phyloP scores from a whole-genome alignment of 1,140 invertebrate species.

The Agrilus planipennis region DNA sequence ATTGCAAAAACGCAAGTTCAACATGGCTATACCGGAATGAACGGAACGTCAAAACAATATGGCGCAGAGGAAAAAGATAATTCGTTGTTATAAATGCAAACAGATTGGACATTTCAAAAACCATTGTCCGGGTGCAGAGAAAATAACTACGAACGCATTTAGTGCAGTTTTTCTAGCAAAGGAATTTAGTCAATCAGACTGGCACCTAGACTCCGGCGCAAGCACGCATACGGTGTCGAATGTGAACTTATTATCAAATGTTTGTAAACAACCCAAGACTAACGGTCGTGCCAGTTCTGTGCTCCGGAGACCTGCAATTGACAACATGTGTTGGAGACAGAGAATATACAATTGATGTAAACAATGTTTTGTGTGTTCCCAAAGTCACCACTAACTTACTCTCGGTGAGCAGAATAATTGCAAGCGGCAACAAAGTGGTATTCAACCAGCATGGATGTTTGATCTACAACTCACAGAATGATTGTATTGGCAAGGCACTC shows the following conservation, averaged over 20 bases:
- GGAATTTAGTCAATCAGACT: neutral
- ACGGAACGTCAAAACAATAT: too few species aligned
- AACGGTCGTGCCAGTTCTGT: neutral
- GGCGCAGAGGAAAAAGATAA: constrained; percentile 1
- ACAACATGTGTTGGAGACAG: neutral
- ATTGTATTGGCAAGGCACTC: neutral
- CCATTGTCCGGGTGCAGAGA: neutral
- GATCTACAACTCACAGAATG: neutral
- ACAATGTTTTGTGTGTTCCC: too few species aligned
- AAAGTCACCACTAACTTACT: constrained; percentile 3
- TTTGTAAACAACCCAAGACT: too few species aligned
- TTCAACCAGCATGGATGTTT: constrained; percentile 4
- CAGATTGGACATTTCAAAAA: constrained; percentile 6
- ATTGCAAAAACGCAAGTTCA: too few species aligned
- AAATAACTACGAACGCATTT: neutral
- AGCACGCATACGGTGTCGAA: too few species aligned
- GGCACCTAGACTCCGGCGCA: too few species aligned
- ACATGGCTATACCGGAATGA: too few species aligned
- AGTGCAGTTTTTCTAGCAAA: neutral
- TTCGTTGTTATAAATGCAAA: constrained; percentile 7
- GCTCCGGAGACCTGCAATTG: neutral
- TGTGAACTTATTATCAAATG: too few species aligned
- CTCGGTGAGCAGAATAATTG: constrained; percentile 5
- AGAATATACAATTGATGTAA: neutral
- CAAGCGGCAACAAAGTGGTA: neutral